Conservation (phyloP, 1,140 invertebrate genomes). For the Drosophila mauritiana region DNA sequence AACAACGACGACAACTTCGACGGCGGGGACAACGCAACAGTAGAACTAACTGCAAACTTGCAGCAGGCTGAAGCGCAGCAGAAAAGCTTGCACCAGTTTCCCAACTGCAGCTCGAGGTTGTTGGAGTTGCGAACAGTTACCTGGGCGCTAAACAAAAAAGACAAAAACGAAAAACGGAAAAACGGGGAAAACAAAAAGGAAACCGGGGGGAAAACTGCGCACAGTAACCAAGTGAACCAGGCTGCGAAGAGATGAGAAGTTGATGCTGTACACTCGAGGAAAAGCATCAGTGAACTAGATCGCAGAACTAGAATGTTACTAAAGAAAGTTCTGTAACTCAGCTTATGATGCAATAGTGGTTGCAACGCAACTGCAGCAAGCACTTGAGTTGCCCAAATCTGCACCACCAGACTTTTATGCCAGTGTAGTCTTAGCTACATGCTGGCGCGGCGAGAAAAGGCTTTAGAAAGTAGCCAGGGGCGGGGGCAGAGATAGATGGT, state of each 20-base stretch:
- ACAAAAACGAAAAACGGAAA: conserved; percentile 14
- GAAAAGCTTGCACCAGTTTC: conserved; percentile 76
- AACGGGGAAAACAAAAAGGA: conserved; percentile 28
- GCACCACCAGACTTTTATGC: neutral
- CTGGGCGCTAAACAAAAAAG: conserved; percentile 75
- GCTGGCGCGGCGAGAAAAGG: conserved; percentile 19
- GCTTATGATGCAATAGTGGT: neutral
- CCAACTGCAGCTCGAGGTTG: conserved; percentile 48
- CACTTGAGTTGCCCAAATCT: neutral
- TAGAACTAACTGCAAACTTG: conserved; percentile 80
- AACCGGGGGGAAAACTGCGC: conserved; percentile 29
- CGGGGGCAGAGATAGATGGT: conserved; percentile 38
- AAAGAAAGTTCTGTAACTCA: neutral
- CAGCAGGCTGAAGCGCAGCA: conserved; percentile 44
- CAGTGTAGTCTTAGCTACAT: conserved; percentile 11
- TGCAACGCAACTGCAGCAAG: neutral
- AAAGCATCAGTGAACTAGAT: neutral
- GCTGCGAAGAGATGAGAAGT: conserved; percentile 31
- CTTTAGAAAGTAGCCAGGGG: conserved; percentile 77
- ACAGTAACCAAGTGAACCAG: conserved; percentile 61
- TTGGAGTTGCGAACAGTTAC: conserved; percentile 61
- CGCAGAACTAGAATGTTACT: neutral
- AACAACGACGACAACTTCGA: conserved; percentile 43
- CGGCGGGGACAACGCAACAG: conserved; percentile 65
- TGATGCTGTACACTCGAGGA: conserved; percentile 5